phyloP scores from a whole-genome alignment of 1,140 invertebrate genomes.

The Brachionus koreanus region DNA sequence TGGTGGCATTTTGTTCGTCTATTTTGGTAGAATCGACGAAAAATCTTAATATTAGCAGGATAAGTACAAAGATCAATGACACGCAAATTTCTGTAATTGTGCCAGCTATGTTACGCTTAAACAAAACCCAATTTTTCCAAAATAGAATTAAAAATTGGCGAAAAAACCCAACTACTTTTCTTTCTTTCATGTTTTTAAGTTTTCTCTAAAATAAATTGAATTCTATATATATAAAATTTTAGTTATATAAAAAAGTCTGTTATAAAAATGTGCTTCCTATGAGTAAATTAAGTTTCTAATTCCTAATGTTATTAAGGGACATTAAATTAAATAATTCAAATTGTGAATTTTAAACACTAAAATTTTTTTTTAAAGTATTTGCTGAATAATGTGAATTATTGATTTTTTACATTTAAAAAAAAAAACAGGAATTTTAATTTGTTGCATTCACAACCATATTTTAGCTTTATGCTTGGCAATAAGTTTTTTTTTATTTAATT shows the following conservation, averaged over 20 bases:
- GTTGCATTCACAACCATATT: neutral
- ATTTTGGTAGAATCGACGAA: slow-evolving; percentile 26
- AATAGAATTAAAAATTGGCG: slow-evolving; percentile 20
- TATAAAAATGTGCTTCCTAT: neutral
- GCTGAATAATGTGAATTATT: neutral
- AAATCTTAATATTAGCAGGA: slow-evolving; percentile 19
- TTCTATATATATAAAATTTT: too few species aligned
- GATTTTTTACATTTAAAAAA: neutral
- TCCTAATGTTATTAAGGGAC: neutral
- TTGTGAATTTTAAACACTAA: neutral
- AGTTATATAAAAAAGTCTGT: neutral
- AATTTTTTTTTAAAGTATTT: neutral
- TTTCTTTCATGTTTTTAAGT: neutral
- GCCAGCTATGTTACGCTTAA: slow-evolving; percentile 14
- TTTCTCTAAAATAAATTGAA: too few species aligned
- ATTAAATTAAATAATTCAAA: neutral
- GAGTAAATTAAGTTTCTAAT: neutral
- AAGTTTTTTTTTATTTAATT: neutral
- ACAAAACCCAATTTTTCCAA: slow-evolving; percentile 40
- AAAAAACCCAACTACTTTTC: slow-evolving; percentile 41
- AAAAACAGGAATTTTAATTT: neutral
- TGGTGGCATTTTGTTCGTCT: neutral
- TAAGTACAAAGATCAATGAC: slow-evolving; percentile 27
- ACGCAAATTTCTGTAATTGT: neutral
- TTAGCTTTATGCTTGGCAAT: neutral